A percentile compares a stretch with the other conserved stretches of the same genome.
Conservation (phyloP, 37 sponge, comb jelly and placozoan genomes). For the Amphimedon queenslandica region DNA sequence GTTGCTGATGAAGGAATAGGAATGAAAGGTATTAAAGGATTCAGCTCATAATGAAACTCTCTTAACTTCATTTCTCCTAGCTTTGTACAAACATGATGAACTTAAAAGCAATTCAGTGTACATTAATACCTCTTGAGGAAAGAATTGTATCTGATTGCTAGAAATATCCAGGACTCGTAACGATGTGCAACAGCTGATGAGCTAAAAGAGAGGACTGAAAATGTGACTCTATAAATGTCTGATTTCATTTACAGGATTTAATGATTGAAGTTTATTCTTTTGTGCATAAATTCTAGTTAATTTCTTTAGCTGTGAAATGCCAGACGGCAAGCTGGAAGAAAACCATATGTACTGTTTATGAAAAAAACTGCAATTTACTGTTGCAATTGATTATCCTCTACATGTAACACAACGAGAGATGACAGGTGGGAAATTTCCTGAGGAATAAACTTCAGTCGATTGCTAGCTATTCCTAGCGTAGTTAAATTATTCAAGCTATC, state of each 20-base stretch:
- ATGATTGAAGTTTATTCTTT: conserved; percentile 33
- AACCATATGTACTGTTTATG: too few relatives aligned
- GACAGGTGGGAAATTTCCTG: conserved; percentile 23
- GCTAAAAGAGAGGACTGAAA: neutral
- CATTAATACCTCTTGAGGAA: conserved; percentile 38
- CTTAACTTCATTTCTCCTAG: conserved; percentile 4
- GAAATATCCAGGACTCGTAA: conserved; percentile 54
- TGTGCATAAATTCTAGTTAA: conserved; percentile 45
- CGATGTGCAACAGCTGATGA: conserved; percentile 28
- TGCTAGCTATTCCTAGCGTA: conserved; percentile 36
- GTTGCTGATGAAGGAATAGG: conserved; percentile 74
- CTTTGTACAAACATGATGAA: neutral
- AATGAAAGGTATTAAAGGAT: conserved; percentile 51
- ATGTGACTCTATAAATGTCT: too few relatives aligned
- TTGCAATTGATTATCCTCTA: conserved; percentile 53
- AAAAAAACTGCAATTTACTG: too few relatives aligned
- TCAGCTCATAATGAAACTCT: conserved; percentile 59
- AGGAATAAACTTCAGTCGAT: conserved; percentile 28
- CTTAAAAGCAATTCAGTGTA: neutral
- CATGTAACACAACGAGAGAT: conserved; percentile 36
- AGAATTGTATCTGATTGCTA: conserved; percentile 43
- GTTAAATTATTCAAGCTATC: conserved; percentile 19
- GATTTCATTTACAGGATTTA: conserved; percentile 29
- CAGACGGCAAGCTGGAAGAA: conserved; percentile 31
- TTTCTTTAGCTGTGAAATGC: conserved; percentile 18